Percentiles rank a stretch among this genome's conserved stretches.
phyloP scores from a whole-genome alignment of 2,888 invertebrate species.

The Callyntrura sp. region DNA sequence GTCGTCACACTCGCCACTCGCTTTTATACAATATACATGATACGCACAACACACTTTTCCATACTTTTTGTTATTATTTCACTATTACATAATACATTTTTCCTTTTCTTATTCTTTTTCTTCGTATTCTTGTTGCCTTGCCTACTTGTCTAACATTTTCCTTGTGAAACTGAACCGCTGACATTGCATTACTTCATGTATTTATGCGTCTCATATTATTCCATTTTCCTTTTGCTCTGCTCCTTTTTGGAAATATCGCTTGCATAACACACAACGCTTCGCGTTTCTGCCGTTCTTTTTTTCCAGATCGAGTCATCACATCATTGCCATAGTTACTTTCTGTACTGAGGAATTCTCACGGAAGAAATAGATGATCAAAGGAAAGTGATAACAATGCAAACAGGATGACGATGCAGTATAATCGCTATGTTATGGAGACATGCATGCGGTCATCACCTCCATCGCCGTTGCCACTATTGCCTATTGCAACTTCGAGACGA shows the following conservation, averaged over 20 bases:
- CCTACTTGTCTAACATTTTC: conserved; percentile 10
- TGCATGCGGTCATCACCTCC: too few species aligned
- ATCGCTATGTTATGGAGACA: conserved; percentile 10
- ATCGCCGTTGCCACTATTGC: too few species aligned
- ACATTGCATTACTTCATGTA: conserved; percentile 22
- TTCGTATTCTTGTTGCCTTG: neutral
- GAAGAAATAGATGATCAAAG: conserved; percentile 33
- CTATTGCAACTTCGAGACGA: conserved; percentile 11
- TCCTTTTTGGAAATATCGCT: conserved; percentile 1
- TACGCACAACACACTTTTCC: conserved; percentile 25
- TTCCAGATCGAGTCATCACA: conserved; percentile 23
- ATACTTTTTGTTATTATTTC: conserved; percentile 49
- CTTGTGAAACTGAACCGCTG: conserved; percentile 2
- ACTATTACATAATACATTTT: conserved; percentile 41
- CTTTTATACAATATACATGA: too few species aligned
- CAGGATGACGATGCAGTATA: conserved; percentile 25
- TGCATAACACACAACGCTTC: neutral
- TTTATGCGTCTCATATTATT: conserved; percentile 19
- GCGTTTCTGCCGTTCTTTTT: neutral
- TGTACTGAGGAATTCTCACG: conserved; percentile 36
- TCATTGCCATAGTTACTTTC: neutral
- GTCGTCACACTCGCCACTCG: neutral
- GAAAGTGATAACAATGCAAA: conserved; percentile 20
- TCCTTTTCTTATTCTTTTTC: conserved; percentile 28
- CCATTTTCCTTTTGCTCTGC: neutral